Evolutionary conservation across 2,888 invertebrate genomes (phyloP).

Genomic region (Latrodectus elegans): DNA sequence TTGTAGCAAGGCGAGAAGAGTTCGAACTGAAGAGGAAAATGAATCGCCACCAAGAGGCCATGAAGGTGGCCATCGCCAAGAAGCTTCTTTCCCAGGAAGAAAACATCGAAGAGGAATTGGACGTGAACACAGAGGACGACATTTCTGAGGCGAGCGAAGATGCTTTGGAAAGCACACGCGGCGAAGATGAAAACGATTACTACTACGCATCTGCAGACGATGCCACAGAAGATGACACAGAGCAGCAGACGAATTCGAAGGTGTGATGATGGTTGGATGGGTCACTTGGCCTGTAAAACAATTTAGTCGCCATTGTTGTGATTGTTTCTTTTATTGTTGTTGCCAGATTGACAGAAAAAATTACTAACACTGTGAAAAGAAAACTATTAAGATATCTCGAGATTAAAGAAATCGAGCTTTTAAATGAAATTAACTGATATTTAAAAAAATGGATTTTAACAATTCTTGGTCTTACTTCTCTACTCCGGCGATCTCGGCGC

Average conservation of each 20-base stretch:
- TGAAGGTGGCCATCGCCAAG: constrained; percentile 63
- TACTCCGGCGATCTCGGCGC: too few species aligned
- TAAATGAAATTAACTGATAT: too few species aligned
- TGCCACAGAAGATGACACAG: constrained; percentile 23
- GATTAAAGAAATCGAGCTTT: too few species aligned
- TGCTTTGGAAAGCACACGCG: constrained; percentile 21
- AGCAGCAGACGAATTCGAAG: constrained; percentile 26
- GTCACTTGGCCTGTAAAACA: background rate
- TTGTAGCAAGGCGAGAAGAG: constrained; percentile 48
- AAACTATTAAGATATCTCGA: too few species aligned
- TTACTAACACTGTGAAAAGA: background rate
- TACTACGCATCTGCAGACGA: constrained; percentile 55
- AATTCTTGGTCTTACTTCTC: too few species aligned
- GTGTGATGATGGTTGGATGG: constrained; percentile 2
- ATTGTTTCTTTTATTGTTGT: constrained; percentile 12
- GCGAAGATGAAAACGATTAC: constrained; percentile 40
- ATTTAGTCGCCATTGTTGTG: constrained; percentile 15
- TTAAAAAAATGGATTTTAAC: too few species aligned
- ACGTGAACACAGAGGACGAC: constrained; percentile 46
- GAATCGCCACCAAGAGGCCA: constrained; percentile 61
- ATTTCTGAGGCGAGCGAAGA: constrained; percentile 56
- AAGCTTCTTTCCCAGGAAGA: constrained; percentile 62
- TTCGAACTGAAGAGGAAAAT: constrained; percentile 64
- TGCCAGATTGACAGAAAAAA: constrained; percentile 41
- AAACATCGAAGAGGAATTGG: constrained; percentile 56